Conservation (phyloP, 2,888 invertebrate species). For the Netelia virgata region DNA sequence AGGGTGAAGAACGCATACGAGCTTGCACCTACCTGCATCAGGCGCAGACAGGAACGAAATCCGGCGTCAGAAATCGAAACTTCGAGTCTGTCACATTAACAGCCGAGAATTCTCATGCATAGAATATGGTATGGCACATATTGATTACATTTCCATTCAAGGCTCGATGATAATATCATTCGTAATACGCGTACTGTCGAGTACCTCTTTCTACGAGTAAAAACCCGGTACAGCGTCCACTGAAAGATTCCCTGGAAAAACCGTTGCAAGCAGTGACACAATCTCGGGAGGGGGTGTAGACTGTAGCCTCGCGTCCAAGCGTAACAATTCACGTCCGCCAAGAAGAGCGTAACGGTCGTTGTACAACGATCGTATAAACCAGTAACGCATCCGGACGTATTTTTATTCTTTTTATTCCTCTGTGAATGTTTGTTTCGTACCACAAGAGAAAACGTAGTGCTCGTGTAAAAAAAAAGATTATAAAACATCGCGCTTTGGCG, state of each 20-base stretch:
- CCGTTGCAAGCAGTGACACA: slow-evolving; percentile 30
- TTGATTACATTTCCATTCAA: slow-evolving; percentile 1
- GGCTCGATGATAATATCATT: neutral
- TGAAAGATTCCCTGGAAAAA: slow-evolving; percentile 18
- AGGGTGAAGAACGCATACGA: slow-evolving; percentile 15
- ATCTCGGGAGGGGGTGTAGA: neutral
- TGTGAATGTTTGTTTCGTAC: neutral
- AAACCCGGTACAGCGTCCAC: neutral
- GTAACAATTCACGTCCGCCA: neutral
- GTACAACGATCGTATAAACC: neutral
- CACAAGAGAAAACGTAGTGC: neutral
- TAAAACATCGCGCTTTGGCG: neutral
- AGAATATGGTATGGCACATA: neutral
- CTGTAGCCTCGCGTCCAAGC: neutral
- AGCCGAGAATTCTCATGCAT: neutral
- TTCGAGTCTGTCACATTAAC: slow-evolving; percentile 1
- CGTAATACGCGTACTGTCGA: neutral
- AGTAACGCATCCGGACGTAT: neutral
- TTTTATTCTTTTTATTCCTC: neutral
- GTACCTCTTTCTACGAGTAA: neutral
- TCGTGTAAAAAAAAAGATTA: neutral
- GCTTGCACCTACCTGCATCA: slow-evolving; percentile 58
- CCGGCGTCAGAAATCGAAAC: slow-evolving; percentile 30
- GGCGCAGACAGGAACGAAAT: slow-evolving; percentile 25
- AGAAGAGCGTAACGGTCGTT: neutral